These are phyloP conservation scores for Phymatocera aterrima DNA, from an alignment of 2,888 invertebrate species.

Conservation along the genomic window DNA sequence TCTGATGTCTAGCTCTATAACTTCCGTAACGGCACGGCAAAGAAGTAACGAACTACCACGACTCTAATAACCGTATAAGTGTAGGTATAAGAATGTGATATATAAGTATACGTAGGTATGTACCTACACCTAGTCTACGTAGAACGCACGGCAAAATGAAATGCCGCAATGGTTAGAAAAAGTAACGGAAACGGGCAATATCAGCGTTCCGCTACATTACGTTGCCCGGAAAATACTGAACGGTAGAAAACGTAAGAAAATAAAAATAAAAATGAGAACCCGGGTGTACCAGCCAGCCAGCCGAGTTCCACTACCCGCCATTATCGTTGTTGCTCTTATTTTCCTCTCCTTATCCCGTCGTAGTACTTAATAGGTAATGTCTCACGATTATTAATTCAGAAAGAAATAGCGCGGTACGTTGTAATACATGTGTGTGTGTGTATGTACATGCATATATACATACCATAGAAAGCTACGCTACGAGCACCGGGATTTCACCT, in stretches of 20 bases:
- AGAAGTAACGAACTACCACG: not conserved
- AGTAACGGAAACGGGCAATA: not conserved
- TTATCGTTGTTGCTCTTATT: constrained; percentile 13
- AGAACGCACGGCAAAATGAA: not conserved
- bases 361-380: too few species aligned
- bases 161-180: not conserved
- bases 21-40: not conserved
- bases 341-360: not conserved
- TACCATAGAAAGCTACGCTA: too few species aligned
- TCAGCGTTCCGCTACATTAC: not conserved
- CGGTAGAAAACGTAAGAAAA: not conserved
- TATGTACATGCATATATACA: too few species aligned
- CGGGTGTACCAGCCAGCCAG: too few species aligned
- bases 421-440: too few species aligned
- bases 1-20: too few species aligned
- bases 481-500: too few species aligned
- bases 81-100: too few species aligned
- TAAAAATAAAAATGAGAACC: too few species aligned
- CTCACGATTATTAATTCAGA: constrained; percentile 25
- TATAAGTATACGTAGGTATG: too few species aligned
- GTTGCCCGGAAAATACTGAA: not conserved
- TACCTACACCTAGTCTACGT: too few species aligned
- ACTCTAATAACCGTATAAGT: not conserved
- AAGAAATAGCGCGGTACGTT: too few species aligned
- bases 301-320: constrained; percentile 1